Conservation (phyloP, 2,797 vertebrate genomes). For the Pseudochromis fuscus region DNA sequence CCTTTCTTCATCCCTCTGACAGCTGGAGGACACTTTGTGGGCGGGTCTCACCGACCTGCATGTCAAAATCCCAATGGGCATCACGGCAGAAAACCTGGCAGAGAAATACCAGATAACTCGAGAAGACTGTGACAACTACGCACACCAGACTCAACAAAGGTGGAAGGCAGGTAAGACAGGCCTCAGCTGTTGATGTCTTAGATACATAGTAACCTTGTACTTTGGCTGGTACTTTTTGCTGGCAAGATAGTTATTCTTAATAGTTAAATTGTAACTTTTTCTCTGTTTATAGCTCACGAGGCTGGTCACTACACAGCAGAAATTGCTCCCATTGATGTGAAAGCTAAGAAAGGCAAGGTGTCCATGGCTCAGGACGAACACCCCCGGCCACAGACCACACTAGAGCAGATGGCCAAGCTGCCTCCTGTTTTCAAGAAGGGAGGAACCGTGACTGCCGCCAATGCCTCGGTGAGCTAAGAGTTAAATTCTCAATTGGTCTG, state of each 20-base stretch:
- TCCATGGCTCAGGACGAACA: slow-evolving; percentile 92
- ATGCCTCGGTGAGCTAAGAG: slow-evolving; percentile 90
- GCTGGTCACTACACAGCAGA: slow-evolving; percentile 90
- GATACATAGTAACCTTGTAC: background rate
- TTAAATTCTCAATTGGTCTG: too few species aligned
- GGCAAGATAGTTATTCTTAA: background rate
- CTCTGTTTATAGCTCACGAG: slow-evolving; percentile 87
- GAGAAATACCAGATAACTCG: slow-evolving; percentile 89
- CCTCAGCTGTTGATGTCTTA: background rate
- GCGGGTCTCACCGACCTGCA: slow-evolving; percentile 89
- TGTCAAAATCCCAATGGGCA: slow-evolving; percentile 91
- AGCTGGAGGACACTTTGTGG: slow-evolving; percentile 97
- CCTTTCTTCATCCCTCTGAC: slow-evolving; percentile 28
- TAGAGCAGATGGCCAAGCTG: slow-evolving; percentile 93
- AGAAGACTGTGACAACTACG: slow-evolving; percentile 91
- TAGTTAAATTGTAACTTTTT: background rate
- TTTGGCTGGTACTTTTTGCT: background rate
- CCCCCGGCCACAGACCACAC: slow-evolving; percentile 91
- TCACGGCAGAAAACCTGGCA: slow-evolving; percentile 97
- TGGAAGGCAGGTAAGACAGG: slow-evolving; percentile 92
- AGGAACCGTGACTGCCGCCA: slow-evolving; percentile 95
- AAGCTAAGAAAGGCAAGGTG: slow-evolving; percentile 92
- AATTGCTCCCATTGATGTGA: slow-evolving; percentile 93
- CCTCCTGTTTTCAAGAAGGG: slow-evolving; percentile 93
- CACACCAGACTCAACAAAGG: slow-evolving; percentile 91